Evolutionary conservation across 2,113 vertebrate species (phyloP).

Genomic region (Benitochromis conjunctus): DNA sequence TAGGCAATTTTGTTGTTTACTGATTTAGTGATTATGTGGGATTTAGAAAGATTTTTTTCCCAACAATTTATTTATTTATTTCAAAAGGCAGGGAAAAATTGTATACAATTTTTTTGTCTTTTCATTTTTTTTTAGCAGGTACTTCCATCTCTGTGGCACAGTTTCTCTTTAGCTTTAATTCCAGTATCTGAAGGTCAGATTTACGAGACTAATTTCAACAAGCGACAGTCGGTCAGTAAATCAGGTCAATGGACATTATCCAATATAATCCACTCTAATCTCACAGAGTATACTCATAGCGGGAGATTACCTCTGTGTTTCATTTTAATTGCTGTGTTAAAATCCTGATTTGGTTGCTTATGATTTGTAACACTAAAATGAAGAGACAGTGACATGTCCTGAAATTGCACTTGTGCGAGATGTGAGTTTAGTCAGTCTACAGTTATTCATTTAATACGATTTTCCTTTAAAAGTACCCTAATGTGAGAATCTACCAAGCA

Average conservation of each 20-base stretch:
- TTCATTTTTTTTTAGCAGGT: neutral
- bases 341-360: conserved; percentile 45
- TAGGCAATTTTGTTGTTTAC: neutral
- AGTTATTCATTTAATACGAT: neutral
- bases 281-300: conserved; percentile 31
- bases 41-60: neutral
- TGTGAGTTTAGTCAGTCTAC: neutral
- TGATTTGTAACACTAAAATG: conserved; percentile 13
- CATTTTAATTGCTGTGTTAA: conserved; percentile 60
- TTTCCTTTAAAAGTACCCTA: neutral
- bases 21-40: conserved; percentile 2
- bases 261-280: conserved; percentile 70
- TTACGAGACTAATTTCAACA: conserved; percentile 38
- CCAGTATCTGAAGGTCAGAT: conserved; percentile 38
- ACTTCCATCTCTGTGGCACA: neutral
- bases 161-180: conserved; percentile 26
- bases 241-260: conserved; percentile 68
- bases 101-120: neutral
- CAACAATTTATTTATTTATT: neutral
- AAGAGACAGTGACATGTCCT: neutral
- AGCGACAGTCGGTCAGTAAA: conserved; percentile 56
- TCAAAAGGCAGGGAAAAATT: neutral
- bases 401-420: neutral
- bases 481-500: neutral
- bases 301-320: conserved; percentile 56